Percentiles rank a stretch among this genome's conserved stretches.
Conservation (phyloP, 2,113 vertebrate species). For the Rhabdomys dilectus region DNA sequence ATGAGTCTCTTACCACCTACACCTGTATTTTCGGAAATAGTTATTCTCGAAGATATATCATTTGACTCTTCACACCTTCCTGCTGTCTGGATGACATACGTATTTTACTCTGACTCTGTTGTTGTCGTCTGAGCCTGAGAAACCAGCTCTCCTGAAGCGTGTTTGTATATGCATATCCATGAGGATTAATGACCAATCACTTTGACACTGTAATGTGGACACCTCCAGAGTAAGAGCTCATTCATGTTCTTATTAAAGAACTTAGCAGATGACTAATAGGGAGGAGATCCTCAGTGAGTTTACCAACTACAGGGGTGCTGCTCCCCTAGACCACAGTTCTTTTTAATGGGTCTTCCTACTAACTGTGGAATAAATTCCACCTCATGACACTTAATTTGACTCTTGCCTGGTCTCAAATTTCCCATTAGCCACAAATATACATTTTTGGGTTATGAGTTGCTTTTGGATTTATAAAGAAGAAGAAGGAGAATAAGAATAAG, state of each 20-base stretch:
- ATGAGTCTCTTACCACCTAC: not conserved
- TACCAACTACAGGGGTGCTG: not conserved
- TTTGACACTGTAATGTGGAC: not conserved
- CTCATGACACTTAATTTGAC: not conserved
- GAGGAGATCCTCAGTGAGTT: not conserved
- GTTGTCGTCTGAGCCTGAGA: slow-evolving; percentile 44
- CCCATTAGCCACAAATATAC: not conserved
- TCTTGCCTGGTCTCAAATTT: slow-evolving; percentile 40
- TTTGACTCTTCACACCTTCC: not conserved
- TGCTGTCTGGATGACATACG: not conserved
- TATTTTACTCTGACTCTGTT: slow-evolving; percentile 2
- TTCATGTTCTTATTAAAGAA: not conserved
- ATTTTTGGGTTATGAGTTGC: not conserved
- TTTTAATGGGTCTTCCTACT: slow-evolving; percentile 37
- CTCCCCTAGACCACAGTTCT: not conserved
- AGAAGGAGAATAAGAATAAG: not conserved
- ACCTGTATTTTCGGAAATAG: not conserved
- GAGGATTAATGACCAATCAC: not conserved
- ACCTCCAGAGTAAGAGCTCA: not conserved
- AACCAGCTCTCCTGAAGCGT: slow-evolving; percentile 27
- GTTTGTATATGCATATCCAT: not conserved
- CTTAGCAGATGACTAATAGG: not conserved
- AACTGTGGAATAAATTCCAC: not conserved
- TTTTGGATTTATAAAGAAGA: not conserved
- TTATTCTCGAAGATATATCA: not conserved